phyloP scores from a whole-genome alignment of 1,140 invertebrate genomes.

The Trichoplusia ni region DNA sequence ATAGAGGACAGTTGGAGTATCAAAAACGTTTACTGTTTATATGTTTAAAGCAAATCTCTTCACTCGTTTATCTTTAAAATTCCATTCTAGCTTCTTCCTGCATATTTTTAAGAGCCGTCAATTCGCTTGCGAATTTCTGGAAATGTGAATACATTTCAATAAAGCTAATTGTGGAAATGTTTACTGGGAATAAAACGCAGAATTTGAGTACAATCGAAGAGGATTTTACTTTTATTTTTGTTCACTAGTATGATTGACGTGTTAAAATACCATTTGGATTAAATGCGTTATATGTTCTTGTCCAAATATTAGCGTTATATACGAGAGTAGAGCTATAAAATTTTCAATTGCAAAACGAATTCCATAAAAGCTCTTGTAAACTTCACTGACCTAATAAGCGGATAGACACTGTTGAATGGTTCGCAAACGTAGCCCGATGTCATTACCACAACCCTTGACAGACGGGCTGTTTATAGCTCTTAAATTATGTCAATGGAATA shows the following conservation, averaged over 20 bases:
- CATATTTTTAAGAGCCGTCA: slow-evolving; percentile 11
- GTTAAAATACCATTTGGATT: not conserved
- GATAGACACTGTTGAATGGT: too few relatives aligned
- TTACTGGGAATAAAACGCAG: slow-evolving; percentile 25
- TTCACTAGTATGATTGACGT: not conserved
- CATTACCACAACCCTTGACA: too few relatives aligned
- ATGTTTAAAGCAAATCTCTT: slow-evolving; percentile 9
- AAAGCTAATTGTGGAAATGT: slow-evolving; percentile 16
- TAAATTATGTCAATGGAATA: too few relatives aligned
- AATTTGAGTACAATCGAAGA: slow-evolving; percentile 9
- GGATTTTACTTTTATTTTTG: not conserved
- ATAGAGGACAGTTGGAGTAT: slow-evolving; percentile 21
- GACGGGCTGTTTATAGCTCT: too few relatives aligned
- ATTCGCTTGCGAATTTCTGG: slow-evolving; percentile 12
- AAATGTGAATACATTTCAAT: slow-evolving; percentile 24
- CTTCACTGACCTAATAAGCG: too few relatives aligned
- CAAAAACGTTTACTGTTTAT: slow-evolving; percentile 8
- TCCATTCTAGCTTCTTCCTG: slow-evolving; percentile 3
- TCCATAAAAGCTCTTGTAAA: too few relatives aligned
- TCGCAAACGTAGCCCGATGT: too few relatives aligned
- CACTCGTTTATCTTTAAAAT: slow-evolving; percentile 20
- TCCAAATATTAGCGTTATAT: slow-evolving; percentile 1
- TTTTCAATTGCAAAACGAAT: too few relatives aligned
- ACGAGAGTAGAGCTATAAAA: not conserved
- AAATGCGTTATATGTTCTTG: not conserved